Evolutionary conservation across 2,888 invertebrate genomes (phyloP), one percentile per base, ranked within the genome.

Genomic region (Phoronis australis): DNA sequence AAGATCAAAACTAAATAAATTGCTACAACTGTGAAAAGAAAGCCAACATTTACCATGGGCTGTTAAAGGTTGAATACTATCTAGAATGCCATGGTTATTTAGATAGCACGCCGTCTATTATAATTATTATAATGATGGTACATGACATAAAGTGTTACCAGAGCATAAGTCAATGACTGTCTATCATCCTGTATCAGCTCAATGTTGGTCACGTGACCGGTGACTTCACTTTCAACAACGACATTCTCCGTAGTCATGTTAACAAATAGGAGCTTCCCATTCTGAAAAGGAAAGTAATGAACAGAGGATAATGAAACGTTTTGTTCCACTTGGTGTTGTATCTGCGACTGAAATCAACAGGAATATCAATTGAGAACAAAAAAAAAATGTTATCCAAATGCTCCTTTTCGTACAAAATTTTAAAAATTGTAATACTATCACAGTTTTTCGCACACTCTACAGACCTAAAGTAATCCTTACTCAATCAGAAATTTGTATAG

Each of bases 111-210:
- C 18, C 22, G 39, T 51, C 27, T 20, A 12, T 15, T 35, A 15
- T n/a, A n/a, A 39, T 39, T 39, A 39, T 20, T 6, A 18, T 39
- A 6, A 20, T 9, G 9, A 39, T 6, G 20, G 9, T 20, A 18
- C 20, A 37, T 15, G 27, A 15, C 18, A 31, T 23, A 43, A 56
- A n/a, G n/a, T n/a, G n/a, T 56, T 57, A 74, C 74, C 66, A 76
- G 54, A n/a, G 73, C 60, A 56, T 68, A 64, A 15, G 69, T 71
- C 38, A 61, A 60, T 46, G 62, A 65, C 50, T 71, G 72, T n/a
- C 63, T 83, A 68, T 86, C 85, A 79, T 88, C 87, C 66, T 84
- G 84, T 69, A 87, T 85, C 58, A 88, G 81, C 67, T 84, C 82
- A 48, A 88, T 74, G 54, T 82, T 81, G 45, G 76, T 78, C 50